Conservation (phyloP, 1,140 invertebrate genomes). For the Bilobella aurantiaca region DNA sequence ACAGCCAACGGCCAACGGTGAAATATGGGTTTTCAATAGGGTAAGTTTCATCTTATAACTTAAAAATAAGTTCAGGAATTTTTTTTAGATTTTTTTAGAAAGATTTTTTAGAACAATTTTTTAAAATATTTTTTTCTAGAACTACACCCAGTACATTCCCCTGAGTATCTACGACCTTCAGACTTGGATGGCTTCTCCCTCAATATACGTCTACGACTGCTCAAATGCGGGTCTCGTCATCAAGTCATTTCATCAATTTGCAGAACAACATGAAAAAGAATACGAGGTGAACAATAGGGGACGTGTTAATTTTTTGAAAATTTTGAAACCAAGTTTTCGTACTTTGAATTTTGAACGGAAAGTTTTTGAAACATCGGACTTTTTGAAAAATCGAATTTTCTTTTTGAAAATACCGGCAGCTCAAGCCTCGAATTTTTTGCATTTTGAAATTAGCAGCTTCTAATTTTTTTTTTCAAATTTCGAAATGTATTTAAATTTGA, state of each 20-base stretch:
- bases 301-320: too few species aligned
- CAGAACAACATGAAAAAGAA: conserved; percentile 79
- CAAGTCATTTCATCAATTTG: conserved; percentile 83
- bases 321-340: too few species aligned
- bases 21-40: conserved; percentile 99
- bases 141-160: conserved; percentile 98
- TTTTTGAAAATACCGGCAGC: too few species aligned
- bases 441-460: neutral
- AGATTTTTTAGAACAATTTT: too few species aligned
- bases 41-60: conserved; percentile 47
- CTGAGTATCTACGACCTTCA: conserved; percentile 96
- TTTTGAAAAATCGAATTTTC: too few species aligned
- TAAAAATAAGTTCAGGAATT: conserved; percentile 9
- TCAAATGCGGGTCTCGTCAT: conserved; percentile 95
- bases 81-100: neutral
- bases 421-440: too few species aligned
- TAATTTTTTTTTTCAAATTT: too few species aligned
- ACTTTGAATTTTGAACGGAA: too few species aligned
- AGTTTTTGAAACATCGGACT: too few species aligned
- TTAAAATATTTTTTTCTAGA: conserved; percentile 50
- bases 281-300: conserved; percentile 51
- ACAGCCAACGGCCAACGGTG: conserved; percentile 92
- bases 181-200: conserved; percentile 97
- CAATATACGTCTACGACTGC: conserved; percentile 98
- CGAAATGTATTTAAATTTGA: too few species aligned